phyloP scores from a whole-genome alignment of 2,113 vertebrate genomes.

The Lepidothrix coronata region DNA sequence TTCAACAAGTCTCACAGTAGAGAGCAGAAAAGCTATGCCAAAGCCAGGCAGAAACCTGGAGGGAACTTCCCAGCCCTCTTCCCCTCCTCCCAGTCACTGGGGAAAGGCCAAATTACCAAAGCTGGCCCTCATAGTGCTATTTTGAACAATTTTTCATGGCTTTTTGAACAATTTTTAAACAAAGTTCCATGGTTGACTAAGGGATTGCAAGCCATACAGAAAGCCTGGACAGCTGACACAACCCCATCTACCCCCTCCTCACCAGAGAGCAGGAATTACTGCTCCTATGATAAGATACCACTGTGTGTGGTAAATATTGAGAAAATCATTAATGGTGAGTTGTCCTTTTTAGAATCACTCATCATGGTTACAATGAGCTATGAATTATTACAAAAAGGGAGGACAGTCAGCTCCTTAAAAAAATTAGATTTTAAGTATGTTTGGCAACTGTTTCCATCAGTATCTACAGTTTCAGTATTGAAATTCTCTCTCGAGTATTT shows the following conservation, averaged over 20 bases:
- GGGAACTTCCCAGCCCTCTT: neutral
- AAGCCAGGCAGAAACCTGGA: neutral
- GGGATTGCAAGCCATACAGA: neutral
- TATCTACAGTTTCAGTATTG: slow-evolving; percentile 1
- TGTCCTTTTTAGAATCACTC: neutral
- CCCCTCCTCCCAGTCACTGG: neutral
- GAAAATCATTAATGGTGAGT: neutral
- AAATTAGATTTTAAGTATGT: slow-evolving; percentile 2
- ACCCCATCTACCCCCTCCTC: neutral
- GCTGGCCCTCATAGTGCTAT: rapidly evolving
- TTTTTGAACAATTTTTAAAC: neutral
- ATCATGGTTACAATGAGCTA: neutral
- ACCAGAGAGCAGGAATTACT: neutral
- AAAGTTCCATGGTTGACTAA: neutral
- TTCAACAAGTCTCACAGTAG: neutral
- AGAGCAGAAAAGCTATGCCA: neutral
- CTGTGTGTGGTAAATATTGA: neutral
- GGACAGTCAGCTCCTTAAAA: neutral
- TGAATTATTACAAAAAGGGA: neutral
- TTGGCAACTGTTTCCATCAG: neutral
- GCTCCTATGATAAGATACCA: neutral
- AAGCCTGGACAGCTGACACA: neutral
- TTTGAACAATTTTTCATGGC: neutral
- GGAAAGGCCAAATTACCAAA: neutral
- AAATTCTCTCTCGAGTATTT: slow-evolving; percentile 27